Evolutionary conservation across 2,113 vertebrate species (phyloP).

Genomic region (Heliornis fulica): DNA sequence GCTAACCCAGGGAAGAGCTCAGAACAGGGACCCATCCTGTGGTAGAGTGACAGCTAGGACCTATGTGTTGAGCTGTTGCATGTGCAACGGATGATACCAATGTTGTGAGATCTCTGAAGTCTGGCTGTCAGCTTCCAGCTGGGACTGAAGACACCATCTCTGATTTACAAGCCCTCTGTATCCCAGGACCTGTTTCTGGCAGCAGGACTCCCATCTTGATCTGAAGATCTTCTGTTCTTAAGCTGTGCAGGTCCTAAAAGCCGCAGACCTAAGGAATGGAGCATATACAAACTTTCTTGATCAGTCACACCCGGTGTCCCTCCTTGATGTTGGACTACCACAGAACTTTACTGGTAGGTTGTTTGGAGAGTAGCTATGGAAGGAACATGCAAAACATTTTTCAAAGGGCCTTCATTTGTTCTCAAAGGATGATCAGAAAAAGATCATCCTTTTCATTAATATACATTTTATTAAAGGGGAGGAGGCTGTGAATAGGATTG

Average conservation of each 20-base stretch:
- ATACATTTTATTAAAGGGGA: fast-evolving
- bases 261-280: neutral
- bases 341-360: neutral
- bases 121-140: neutral
- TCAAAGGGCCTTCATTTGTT: neutral
- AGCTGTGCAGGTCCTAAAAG: neutral
- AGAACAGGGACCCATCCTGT: neutral
- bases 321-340: neutral
- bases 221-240: neutral
- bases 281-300: neutral
- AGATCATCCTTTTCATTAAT: neutral
- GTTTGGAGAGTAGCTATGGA: neutral
- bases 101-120: neutral
- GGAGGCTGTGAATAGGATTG: neutral
- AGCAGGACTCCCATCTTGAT: neutral
- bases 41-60: neutral
- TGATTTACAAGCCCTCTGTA: neutral
- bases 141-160: neutral
- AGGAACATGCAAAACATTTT: neutral
- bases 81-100: neutral
- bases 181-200: neutral
- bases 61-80: neutral
- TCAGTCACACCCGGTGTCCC: neutral
- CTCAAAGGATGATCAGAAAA: neutral
- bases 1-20: neutral